Evolutionary conservation across 2,888 invertebrate genomes (phyloP).

Genomic region (Lycia hirtaria): DNA sequence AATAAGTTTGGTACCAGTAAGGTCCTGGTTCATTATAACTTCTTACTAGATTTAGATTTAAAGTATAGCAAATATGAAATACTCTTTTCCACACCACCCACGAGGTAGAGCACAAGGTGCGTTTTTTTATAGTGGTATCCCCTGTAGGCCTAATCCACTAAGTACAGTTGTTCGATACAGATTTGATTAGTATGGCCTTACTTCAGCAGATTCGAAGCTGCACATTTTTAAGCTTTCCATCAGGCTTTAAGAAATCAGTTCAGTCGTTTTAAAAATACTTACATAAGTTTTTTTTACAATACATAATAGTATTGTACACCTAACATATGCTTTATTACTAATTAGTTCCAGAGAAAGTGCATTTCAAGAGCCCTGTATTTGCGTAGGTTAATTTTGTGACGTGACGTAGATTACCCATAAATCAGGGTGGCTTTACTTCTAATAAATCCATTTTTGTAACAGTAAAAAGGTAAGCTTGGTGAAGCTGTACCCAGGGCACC

Average conservation of each 20-base stretch:
- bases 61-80: conserved; percentile 1
- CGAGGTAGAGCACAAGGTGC: conserved; percentile 52
- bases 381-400: no score
- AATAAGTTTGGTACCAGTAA: no score
- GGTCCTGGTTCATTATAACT: no score
- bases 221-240: no score
- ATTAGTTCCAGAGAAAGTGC: conserved; percentile 10
- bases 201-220: neutral
- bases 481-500: conserved; percentile 10
- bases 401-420: neutral
- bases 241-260: no score
- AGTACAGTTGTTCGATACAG: conserved; percentile 1
- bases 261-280: neutral
- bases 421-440: no score
- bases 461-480: no score
- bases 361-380: conserved; percentile 19
- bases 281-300: no score
- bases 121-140: conserved; percentile 59
- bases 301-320: neutral
- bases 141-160: conserved; percentile 55
- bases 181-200: conserved; percentile 2
- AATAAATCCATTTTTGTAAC: no score
- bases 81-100: conserved; percentile 54
- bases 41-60: neutral
- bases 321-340: neutral